Evolutionary conservation across 2,888 invertebrate species (phyloP).

Genomic region (Strigamia transsilvanica): DNA sequence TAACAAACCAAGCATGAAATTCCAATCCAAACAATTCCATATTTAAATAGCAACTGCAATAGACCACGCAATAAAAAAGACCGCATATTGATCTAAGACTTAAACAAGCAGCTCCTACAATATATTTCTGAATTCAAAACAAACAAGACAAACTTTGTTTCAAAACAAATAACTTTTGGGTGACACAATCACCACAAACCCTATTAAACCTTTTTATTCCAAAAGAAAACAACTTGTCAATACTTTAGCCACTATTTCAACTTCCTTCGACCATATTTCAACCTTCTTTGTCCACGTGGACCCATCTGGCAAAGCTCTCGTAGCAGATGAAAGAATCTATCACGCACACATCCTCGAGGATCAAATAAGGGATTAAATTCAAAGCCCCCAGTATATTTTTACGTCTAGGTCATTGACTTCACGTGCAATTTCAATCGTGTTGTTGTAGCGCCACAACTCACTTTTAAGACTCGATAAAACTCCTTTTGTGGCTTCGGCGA

Average conservation of each 20-base stretch:
- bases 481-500: not conserved
- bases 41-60: no score
- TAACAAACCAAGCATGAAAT: no score
- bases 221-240: not conserved
- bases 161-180: no score
- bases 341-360: not conserved
- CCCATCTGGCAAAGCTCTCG: conserved; percentile 10
- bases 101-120: no score
- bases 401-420: not conserved
- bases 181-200: no score
- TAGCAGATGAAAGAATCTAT: not conserved
- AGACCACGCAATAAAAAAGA: no score
- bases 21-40: no score
- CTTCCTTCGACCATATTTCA: not conserved
- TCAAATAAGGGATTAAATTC: not conserved
- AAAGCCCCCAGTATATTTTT: conserved; percentile 1
- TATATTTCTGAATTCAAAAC: no score
- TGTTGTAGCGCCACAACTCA: conserved; percentile 7
- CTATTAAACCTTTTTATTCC: not conserved
- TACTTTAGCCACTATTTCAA: not conserved
- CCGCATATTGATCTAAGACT: no score
- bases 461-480: conserved; percentile 26
- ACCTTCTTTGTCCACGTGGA: conserved; percentile 12
- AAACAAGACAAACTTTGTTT: no score
- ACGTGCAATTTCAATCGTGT: not conserved